These are phyloP conservation scores for Frankliniella intonsa DNA, from an alignment of 2,888 invertebrate species.

Conservation along the genomic window DNA sequence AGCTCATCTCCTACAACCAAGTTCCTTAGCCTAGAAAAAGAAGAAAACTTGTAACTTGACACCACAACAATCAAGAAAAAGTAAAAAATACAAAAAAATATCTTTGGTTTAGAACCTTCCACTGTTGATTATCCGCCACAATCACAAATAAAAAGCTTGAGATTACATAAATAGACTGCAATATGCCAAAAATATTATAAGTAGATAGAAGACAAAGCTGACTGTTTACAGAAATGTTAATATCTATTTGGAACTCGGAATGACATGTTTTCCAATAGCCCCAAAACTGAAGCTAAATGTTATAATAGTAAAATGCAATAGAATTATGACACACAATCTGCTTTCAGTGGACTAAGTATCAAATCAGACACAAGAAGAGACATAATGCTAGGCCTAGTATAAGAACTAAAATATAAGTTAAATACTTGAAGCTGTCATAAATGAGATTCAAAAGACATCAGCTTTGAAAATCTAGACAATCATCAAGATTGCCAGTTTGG, in stretches of 20 bases:
- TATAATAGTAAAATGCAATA: too few species aligned
- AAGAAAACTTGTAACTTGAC: background rate
- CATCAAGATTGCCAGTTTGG: background rate
- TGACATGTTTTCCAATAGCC: too few species aligned
- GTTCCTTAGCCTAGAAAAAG: background rate
- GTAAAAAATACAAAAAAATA: slow-evolving; percentile 12
- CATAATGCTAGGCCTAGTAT: background rate
- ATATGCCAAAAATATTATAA: too few species aligned
- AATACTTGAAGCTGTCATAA: background rate
- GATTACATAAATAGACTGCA: too few species aligned
- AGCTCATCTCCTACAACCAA: too few species aligned
- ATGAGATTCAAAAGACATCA: background rate
- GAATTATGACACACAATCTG: background rate
- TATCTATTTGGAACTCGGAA: too few species aligned
- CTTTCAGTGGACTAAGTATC: too few species aligned
- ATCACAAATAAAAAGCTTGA: background rate
- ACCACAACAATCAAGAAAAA: background rate
- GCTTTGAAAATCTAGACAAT: too few species aligned
- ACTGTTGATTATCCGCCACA: background rate
- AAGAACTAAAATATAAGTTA: background rate
- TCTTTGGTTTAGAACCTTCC: slow-evolving; percentile 15
- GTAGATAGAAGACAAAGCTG: too few species aligned
- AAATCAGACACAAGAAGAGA: background rate
- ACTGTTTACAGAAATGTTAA: too few species aligned
- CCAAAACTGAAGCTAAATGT: too few species aligned